Evolutionary conservation across 2,888 invertebrate genomes (phyloP).

Genomic region (Epiblema foenella): DNA sequence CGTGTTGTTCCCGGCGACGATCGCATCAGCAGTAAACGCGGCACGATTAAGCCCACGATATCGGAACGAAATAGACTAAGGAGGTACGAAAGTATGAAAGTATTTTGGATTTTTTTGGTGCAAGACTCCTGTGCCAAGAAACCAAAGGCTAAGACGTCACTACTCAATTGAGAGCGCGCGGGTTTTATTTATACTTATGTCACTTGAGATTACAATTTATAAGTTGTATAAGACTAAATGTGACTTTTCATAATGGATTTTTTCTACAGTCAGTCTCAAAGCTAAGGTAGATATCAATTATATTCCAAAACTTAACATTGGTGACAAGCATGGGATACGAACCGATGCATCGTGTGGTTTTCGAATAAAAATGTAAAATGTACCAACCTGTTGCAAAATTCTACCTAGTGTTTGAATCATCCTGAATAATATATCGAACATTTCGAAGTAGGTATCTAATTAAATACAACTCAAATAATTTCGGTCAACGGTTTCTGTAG

Average conservation of each 20-base stretch:
- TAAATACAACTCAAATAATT: neutral
- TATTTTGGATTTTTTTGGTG: neutral
- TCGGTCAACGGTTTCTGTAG: neutral
- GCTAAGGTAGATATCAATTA: too few relatives aligned
- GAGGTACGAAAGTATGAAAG: slow-evolving; percentile 33
- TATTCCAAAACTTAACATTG: too few relatives aligned
- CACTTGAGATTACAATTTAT: too few relatives aligned
- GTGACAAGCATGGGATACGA: too few relatives aligned
- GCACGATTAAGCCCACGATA: slow-evolving; percentile 64
- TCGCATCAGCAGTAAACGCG: slow-evolving; percentile 49
- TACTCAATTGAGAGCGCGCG: too few relatives aligned
- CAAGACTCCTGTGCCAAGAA: too few relatives aligned
- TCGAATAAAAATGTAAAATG: neutral
- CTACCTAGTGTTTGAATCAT: neutral
- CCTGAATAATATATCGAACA: neutral
- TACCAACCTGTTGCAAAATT: neutral
- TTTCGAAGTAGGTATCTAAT: neutral
- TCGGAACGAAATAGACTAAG: slow-evolving; percentile 53
- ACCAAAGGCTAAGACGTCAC: too few relatives aligned
- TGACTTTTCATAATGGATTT: too few relatives aligned
- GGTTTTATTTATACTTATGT: too few relatives aligned
- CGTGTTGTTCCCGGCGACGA: slow-evolving; percentile 49
- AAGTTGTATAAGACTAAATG: too few relatives aligned
- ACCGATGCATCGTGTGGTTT: too few relatives aligned
- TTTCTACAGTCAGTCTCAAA: too few relatives aligned